Conservation (phyloP, 1,140 invertebrate genomes). For the Ctenoplectra terminalis region DNA sequence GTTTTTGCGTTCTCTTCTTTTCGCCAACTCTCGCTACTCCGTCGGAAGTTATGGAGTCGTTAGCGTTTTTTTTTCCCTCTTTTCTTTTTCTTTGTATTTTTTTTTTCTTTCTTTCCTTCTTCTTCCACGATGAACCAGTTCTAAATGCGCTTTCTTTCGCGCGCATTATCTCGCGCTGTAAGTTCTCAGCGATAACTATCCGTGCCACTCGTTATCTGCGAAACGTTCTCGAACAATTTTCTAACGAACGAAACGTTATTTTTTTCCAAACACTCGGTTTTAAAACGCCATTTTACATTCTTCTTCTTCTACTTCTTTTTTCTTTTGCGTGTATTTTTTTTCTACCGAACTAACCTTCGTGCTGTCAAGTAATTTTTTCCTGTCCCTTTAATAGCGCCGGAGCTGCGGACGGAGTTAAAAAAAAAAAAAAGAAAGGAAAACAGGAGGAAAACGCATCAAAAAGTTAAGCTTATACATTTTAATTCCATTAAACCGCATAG, state of each 20-base stretch:
- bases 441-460: too few species aligned
- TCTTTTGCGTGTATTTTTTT: too few species aligned
- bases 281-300: not conserved
- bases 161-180: not conserved
- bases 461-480: too few species aligned
- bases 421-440: not conserved
- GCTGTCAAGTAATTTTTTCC: too few species aligned
- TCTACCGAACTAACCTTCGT: too few species aligned
- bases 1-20: too few species aligned
- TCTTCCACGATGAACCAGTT: not conserved
- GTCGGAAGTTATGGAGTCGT: not conserved
- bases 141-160: not conserved
- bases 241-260: not conserved
- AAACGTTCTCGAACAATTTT: not conserved
- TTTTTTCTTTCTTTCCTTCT: too few species aligned
- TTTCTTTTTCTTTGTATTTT: too few species aligned
- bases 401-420: not conserved
- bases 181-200: not conserved
- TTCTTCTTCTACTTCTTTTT: too few species aligned
- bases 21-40: not conserved
- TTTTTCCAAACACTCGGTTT: fast-evolving
- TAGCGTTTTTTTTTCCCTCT: too few species aligned
- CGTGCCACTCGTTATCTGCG: not conserved
- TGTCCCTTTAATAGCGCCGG: too few species aligned
- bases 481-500: too few species aligned